Evolutionary conservation across 2,888 invertebrate genomes (phyloP).

Genomic region (Pristionchus exspectatus): DNA sequence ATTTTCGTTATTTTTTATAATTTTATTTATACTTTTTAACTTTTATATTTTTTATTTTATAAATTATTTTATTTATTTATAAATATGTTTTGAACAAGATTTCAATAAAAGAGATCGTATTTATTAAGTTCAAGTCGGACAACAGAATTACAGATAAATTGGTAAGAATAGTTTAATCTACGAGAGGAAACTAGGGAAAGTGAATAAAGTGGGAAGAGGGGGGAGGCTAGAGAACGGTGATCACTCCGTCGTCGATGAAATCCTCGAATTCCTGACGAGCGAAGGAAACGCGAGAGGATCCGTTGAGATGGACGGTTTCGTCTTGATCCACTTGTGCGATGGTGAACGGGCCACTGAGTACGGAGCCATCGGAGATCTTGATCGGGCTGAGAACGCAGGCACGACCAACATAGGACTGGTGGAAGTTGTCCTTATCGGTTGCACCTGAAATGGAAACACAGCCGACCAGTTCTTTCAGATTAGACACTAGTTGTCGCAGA

Average conservation of each 20-base stretch:
- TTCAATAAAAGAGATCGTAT: neutral
- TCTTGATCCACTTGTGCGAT: neutral
- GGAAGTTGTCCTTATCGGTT: neutral
- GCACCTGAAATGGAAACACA: neutral
- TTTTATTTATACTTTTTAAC: neutral
- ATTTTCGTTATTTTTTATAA: neutral
- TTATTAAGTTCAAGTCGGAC: no score
- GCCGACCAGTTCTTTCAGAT: neutral
- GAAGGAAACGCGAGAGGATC: neutral
- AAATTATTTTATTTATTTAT: neutral
- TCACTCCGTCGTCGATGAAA: neutral
- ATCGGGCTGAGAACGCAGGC: neutral
- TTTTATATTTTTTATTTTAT: neutral
- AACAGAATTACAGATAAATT: no score
- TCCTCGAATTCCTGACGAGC: neutral
- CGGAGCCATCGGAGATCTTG: neutral
- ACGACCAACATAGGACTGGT: neutral
- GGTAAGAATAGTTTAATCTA: no score
- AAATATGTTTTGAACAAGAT: neutral
- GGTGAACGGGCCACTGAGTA: neutral
- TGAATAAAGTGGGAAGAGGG: neutral
- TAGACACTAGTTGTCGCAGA: neutral
- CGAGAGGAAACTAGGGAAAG: no score
- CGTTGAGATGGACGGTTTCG: neutral
- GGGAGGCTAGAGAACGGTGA: neutral